These are phyloP conservation scores for Grammomys dolichurus DNA, from an alignment of 2,113 vertebrate species.

Conservation along the genomic window DNA sequence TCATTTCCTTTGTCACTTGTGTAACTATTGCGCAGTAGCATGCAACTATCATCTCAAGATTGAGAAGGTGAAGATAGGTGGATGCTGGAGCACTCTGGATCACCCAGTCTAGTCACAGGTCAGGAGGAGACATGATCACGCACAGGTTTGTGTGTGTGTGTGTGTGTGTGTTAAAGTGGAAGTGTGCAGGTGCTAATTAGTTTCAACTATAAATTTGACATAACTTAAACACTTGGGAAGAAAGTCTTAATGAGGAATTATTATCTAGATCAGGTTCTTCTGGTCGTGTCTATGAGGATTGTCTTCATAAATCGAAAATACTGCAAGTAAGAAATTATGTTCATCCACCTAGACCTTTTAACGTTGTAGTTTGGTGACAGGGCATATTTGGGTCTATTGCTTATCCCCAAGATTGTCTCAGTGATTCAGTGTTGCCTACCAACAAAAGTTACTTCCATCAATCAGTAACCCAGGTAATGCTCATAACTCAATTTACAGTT, in stretches of 20 bases:
- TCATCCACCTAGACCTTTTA: background rate
- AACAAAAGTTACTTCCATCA: background rate
- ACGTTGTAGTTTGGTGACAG: background rate
- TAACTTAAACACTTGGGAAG: background rate
- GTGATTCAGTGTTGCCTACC: accelerated
- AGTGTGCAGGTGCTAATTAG: background rate
- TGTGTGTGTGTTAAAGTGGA: background rate
- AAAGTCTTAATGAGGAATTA: background rate
- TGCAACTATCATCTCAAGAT: no score
- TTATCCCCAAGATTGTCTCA: background rate
- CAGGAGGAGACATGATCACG: no score
- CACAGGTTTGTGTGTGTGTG: background rate
- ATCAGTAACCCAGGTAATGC: background rate
- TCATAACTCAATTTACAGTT: background rate
- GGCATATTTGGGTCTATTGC: no score
- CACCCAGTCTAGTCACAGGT: background rate
- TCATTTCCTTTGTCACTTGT: background rate
- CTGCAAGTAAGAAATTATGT: background rate
- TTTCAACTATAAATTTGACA: background rate
- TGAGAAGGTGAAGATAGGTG: no score
- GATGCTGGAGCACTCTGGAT: background rate
- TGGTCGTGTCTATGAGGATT: background rate
- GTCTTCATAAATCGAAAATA: background rate
- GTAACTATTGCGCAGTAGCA: background rate
- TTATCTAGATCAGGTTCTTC: background rate